Conservation (phyloP, 2,797 vertebrate genomes). For the Neosalanx taihuensis region DNA sequence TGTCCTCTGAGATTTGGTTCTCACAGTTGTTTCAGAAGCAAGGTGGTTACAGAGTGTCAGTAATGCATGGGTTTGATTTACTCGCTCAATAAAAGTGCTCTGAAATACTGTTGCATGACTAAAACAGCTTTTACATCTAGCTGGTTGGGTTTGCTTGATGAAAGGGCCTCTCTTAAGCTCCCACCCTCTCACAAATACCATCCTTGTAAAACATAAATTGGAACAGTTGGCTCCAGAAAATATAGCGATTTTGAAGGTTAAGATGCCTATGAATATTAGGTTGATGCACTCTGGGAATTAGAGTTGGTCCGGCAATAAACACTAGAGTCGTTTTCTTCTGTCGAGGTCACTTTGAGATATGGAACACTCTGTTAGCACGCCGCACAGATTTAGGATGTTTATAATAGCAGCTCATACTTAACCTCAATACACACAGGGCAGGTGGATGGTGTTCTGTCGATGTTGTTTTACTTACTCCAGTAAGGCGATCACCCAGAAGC, state of each 20-base stretch:
- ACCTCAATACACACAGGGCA: no score
- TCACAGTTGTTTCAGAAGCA: constrained; percentile 34
- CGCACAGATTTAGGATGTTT: no score
- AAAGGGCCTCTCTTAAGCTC: constrained; percentile 11
- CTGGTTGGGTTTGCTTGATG: constrained; percentile 37
- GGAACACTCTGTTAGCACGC: no score
- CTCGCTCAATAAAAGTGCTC: constrained; percentile 37
- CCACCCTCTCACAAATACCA: constrained; percentile 23
- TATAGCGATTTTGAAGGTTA: constrained; percentile 21
- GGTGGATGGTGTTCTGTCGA: no score
- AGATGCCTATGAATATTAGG: constrained; percentile 9
- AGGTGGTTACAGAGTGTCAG: neutral
- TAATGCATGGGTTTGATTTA: constrained; percentile 54
- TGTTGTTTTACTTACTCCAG: no score
- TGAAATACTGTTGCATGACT: no score
- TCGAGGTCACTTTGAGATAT: no score
- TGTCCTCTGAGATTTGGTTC: constrained; percentile 26
- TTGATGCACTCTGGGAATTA: neutral
- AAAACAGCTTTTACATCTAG: no score
- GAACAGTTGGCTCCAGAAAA: constrained; percentile 8
- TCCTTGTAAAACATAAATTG: constrained; percentile 25
- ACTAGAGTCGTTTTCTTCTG: no score
- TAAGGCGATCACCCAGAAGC: no score
- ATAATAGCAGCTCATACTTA: no score
- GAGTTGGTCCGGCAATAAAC: neutral